A percentile compares a stretch with the other conserved stretches of the same genome.
These are phyloP conservation scores for Crotalus tigris DNA, from an alignment of 2,113 vertebrate genomes.

Conservation along the genomic window DNA sequence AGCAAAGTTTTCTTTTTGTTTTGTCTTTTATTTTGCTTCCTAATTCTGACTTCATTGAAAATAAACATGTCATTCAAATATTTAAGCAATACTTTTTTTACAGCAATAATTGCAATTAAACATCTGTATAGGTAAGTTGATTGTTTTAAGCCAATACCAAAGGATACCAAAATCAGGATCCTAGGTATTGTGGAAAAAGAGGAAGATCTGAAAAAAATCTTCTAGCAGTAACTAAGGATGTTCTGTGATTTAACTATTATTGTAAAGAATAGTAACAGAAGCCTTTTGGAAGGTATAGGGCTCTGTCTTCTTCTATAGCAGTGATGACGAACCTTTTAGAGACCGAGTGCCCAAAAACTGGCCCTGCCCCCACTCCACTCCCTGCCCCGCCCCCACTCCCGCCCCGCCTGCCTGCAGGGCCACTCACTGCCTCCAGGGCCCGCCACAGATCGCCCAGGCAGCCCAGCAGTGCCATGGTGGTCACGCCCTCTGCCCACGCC, in stretches of 20 bases:
- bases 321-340: no score
- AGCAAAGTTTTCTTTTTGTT: not conserved
- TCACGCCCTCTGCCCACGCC: no score
- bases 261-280: not conserved
- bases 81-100: not conserved
- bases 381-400: no score
- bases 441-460: no score
- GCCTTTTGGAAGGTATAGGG: not conserved
- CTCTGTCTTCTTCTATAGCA: not conserved
- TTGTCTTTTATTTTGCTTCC: not conserved
- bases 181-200: not conserved
- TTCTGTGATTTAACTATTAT: not conserved
- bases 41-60: not conserved
- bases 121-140: not conserved
- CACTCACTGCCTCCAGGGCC: no score
- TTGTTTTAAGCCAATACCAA: not conserved
- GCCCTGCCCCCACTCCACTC: no score
- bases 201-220: not conserved
- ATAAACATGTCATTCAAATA: not conserved
- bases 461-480: no score
- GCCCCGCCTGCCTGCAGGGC: no score
- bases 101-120: not conserved
- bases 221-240: not conserved
- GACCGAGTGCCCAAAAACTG: no score
- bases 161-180: not conserved